phyloP scores from a whole-genome alignment of 2,797 vertebrate species.

The Smutsia gigantea region DNA sequence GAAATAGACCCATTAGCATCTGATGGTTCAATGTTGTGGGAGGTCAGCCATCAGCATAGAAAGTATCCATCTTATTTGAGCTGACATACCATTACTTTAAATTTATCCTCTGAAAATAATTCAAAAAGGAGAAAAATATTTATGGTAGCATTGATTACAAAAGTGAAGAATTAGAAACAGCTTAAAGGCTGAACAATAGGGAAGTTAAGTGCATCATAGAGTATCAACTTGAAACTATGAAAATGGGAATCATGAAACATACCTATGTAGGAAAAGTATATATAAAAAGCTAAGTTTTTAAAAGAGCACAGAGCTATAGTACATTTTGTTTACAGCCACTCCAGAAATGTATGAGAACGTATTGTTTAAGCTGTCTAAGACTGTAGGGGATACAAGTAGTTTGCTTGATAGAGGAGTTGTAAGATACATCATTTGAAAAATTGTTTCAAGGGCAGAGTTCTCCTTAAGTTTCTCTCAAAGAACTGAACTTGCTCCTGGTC shows the following conservation, averaged over 20 bases:
- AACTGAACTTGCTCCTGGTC: neutral
- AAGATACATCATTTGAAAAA: neutral
- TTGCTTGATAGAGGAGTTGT: neutral
- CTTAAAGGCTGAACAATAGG: neutral
- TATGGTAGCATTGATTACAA: neutral
- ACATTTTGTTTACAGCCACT: neutral
- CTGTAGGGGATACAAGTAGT: neutral
- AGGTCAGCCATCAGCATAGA: neutral
- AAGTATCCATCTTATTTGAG: neutral
- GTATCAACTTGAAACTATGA: neutral
- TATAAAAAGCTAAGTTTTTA: neutral
- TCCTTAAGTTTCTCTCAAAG: neutral
- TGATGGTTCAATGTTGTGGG: neutral
- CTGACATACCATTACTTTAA: neutral
- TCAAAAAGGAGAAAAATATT: neutral
- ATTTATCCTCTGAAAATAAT: conserved; percentile 40
- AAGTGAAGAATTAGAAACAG: neutral
- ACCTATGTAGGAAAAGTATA: neutral
- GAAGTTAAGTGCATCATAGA: neutral
- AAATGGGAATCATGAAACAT: neutral
- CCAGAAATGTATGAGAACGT: neutral
- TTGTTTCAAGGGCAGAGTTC: neutral
- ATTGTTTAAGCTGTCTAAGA: neutral
- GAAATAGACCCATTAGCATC: neutral
- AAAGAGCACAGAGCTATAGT: neutral